These are phyloP conservation scores for Parelbella ahira DNA, from an alignment of 2,888 invertebrate genomes.

Conservation along the genomic window DNA sequence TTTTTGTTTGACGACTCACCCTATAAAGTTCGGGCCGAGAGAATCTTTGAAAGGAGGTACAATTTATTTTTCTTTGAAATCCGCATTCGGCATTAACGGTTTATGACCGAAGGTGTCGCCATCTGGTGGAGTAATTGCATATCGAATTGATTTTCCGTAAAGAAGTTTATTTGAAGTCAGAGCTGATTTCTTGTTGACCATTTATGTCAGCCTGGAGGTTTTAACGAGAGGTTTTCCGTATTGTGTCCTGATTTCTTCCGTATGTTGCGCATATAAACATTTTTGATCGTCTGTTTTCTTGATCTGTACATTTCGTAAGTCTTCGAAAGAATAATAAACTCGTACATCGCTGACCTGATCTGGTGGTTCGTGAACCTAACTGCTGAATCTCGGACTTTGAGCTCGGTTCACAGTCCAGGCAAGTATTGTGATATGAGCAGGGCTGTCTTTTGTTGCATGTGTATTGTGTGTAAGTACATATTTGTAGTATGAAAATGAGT, in stretches of 20 bases:
- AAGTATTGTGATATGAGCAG: too few relatives aligned
- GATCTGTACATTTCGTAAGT: too few relatives aligned
- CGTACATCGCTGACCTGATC: too few relatives aligned
- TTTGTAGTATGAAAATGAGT: too few relatives aligned
- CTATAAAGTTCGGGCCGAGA: constrained; percentile 28
- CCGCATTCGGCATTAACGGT: constrained; percentile 17
- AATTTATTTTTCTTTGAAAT: constrained; percentile 31
- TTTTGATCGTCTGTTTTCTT: constrained; percentile 2
- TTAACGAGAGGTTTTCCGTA: constrained; percentile 1
- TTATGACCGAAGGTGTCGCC: constrained; percentile 22
- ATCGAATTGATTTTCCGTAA: constrained; percentile 23
- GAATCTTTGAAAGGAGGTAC: constrained; percentile 20
- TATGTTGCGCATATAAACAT: not conserved
- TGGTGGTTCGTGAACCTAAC: too few relatives aligned
- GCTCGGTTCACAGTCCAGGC: too few relatives aligned
- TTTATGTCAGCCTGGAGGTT: constrained; percentile 14
- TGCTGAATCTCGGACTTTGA: too few relatives aligned
- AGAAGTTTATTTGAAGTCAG: constrained; percentile 13
- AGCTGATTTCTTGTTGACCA: constrained; percentile 18
- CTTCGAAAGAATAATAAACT: too few relatives aligned
- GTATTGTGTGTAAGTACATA: too few relatives aligned
- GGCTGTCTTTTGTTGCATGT: too few relatives aligned
- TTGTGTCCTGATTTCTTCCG: constrained; percentile 19
- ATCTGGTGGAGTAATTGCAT: constrained; percentile 21
- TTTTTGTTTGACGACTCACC: constrained; percentile 34